Conservation (phyloP, 2,888 invertebrate species). For the Cyaniris semiargus region DNA sequence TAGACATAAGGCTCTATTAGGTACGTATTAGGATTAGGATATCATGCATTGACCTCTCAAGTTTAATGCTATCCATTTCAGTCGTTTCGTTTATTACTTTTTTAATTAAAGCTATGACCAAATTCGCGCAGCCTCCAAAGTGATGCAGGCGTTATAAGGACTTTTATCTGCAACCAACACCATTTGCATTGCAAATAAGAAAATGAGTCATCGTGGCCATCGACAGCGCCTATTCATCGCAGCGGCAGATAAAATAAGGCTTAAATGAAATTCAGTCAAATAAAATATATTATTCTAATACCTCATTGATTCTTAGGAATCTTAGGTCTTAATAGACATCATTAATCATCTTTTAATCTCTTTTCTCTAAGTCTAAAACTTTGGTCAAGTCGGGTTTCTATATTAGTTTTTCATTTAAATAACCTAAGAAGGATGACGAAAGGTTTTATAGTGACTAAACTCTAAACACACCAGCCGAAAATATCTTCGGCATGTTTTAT, state of each 20-base stretch:
- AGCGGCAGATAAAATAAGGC: slow-evolving; percentile 9
- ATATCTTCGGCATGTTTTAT: no score
- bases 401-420: no score
- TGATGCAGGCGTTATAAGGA: neutral
- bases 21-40: neutral
- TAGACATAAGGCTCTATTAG: neutral
- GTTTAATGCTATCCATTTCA: slow-evolving; percentile 12
- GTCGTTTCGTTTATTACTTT: neutral
- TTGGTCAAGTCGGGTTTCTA: neutral
- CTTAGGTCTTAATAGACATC: no score
- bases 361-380: no score
- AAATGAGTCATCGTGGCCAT: slow-evolving; percentile 7
- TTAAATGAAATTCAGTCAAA: neutral
- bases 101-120: neutral
- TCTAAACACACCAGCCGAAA: no score
- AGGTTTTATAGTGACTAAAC: no score
- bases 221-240: neutral
- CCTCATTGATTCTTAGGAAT: neutral
- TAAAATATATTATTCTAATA: neutral
- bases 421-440: no score
- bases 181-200: slow-evolving; percentile 7
- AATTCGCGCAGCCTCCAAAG: neutral
- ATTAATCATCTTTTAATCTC: no score
- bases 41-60: slow-evolving; percentile 14
- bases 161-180: slow-evolving; percentile 18